Base-by-base conservation (phyloP, 2,113 vertebrate species). In the Ictalurus punctatus region DNA sequence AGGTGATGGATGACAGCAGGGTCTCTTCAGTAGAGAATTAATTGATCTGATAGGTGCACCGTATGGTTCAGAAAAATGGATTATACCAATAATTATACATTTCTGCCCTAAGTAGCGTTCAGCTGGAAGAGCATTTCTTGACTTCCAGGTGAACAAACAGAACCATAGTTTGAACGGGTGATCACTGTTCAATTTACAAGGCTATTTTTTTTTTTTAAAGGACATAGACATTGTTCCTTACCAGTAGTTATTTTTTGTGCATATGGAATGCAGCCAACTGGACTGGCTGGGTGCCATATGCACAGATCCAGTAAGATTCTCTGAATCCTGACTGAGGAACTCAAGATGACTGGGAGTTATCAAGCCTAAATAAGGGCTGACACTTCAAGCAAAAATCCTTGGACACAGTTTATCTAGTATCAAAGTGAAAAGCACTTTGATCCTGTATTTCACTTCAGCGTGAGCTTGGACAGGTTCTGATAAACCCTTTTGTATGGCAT, bases 261-360 rank as follows among this genome's bases (percentile, higher is more conserved):
- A 30, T 69, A 85, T n/a, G 83, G 63, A 52, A 81, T 71, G 14
- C 34, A 84, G 40, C 40, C 34, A 84, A n/a, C 48, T 84, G 14
- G 16, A 54, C 44, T 54, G 63, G 63, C 48, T n/a, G 4, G 7
- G n/a, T 56, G 52, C 6, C 52, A 69, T 21, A 21, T 65, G 16
- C 17, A 63, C 34, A 86, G 8, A 78, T 44, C 40, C 3, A 2
- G 25, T 30, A 2, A 78, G 21, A 86, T 44, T 86, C 34, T 61
- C 4, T 27, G 27, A 79, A 63, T 48, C 56, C 40, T 48, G 56
- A 52, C 48, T 56, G 65, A 54, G n/a, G 67, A 37, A 8, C 19
- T 58, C 52, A 74, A 23, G 67, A 74, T 30, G 67, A 73, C 30
- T 52, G 17, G 48, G 52, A 86, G n/a, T 52, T 69, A 69, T 52